Evolutionary conservation across 2,113 vertebrate genomes (phyloP).

Genomic region (Chionodraco myersi): DNA sequence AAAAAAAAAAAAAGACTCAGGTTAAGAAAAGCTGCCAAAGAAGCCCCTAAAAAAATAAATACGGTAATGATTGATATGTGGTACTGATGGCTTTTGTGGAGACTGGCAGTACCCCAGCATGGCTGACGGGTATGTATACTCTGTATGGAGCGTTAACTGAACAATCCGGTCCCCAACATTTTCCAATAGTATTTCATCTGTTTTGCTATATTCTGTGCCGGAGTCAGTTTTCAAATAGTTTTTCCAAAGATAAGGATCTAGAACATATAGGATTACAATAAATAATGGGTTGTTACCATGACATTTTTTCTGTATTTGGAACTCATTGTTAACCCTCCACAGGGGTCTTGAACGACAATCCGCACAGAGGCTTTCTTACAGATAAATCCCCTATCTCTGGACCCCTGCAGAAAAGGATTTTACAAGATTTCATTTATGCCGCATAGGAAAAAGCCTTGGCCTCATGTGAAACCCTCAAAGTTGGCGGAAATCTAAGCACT

Average conservation of each 20-base stretch:
- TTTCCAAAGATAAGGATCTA: not conserved
- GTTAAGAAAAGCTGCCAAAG: not conserved
- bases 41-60: not conserved
- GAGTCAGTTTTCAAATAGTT: not conserved
- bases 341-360: constrained; percentile 1
- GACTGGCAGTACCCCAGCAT: constrained; percentile 18
- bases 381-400: constrained; percentile 15
- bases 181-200: constrained; percentile 1
- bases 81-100: constrained; percentile 20
- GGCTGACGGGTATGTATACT: constrained; percentile 1
- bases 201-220: not conserved
- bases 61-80: constrained; percentile 6
- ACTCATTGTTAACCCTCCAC: constrained; percentile 1
- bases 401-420: constrained; percentile 4
- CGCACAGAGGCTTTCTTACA: not conserved
- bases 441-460: constrained; percentile 23
- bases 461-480: constrained; percentile 24
- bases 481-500: constrained; percentile 10
- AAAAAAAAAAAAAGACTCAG: not conserved
- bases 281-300: not conserved
- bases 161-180: constrained; percentile 1
- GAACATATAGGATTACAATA: constrained; percentile 2
- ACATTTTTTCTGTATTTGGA: not conserved
- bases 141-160: not conserved
- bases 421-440: constrained; percentile 7